Base-by-base conservation (phyloP, 2,888 invertebrate species). In the Cryptosula pallasiana region DNA sequence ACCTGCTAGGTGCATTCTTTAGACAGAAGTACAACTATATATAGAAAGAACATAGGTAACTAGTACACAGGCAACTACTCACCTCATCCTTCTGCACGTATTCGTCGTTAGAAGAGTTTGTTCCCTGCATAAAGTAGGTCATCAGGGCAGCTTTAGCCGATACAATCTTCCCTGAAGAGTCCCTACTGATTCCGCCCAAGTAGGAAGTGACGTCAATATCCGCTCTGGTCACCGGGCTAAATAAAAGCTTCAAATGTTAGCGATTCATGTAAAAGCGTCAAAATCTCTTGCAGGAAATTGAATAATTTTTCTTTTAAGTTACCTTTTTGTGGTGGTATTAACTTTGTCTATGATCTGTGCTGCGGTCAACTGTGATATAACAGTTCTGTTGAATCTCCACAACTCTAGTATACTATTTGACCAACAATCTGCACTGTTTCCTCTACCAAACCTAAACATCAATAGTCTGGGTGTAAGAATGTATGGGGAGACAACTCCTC, bases 321-420 rank as follows among this genome's bases (percentile, higher is more conserved):
- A 80, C 80, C 80, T 80, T 35, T 75, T 72, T 9, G 77, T 77
- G 3, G 72, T 73, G 2, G 75, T 74, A 70, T 79, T 80, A 29
- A 81, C 73, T n/a, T 70, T 75, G 1, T 73, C 71, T 5, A 76
- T 58, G 9, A 81, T 79, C 2, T 76, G 74, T 0, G 63, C 72
- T 20, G 73, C 55, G 1, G 78, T 77, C 2, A 79, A 75, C 45
- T 69, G 72, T 32, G 74, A 69, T n/a, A 81, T 80, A 13, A 75
- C 73, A 23, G 78, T 71, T 70, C 77, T 76, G 74, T 80, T 75
- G 72, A 78, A 80, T 9, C 73, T 73, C 80, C 80, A 81, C 35
- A 81, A 36, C 74, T 80, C 80, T 55, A 81, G 72, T 5, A 81
- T 72, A 72, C 78, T 79, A 74, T 75, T 76, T 1, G 78, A 77